A percentile compares a stretch with the other conserved stretches of the same genome.
Evolutionary conservation across 2,113 vertebrate genomes (phyloP).

Genomic region (Oxyruncus cristatus): DNA sequence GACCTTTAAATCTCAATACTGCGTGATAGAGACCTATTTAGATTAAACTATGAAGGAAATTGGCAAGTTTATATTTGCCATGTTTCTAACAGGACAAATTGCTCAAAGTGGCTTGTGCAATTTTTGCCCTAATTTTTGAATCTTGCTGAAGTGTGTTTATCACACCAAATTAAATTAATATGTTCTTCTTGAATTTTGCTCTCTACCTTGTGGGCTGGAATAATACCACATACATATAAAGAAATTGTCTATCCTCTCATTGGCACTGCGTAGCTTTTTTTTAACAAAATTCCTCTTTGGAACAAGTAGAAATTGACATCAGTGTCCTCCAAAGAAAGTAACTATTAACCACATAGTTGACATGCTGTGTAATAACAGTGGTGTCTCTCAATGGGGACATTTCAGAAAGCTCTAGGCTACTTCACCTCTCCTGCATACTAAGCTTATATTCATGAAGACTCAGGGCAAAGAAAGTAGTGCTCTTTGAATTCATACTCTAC

Average conservation of each 20-base stretch:
- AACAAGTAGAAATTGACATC: neutral
- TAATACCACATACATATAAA: neutral
- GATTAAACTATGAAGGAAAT: neutral
- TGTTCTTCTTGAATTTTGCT: neutral
- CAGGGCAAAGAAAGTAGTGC: neutral
- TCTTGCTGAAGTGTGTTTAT: neutral
- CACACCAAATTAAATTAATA: neutral
- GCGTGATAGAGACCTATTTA: neutral
- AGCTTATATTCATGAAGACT: neutral
- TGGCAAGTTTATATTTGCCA: neutral
- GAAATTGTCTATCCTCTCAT: neutral
- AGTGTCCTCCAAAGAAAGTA: neutral
- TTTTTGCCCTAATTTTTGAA: neutral
- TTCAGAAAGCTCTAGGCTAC: neutral
- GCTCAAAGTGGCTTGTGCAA: neutral
- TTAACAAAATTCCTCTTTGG: neutral
- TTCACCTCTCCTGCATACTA: neutral
- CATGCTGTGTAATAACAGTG: neutral
- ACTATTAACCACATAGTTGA: neutral
- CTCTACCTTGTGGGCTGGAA: neutral
- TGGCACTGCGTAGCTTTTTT: neutral
- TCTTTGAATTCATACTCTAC: neutral
- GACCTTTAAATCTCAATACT: neutral
- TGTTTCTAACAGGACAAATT: neutral
- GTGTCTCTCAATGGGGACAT: neutral